phyloP scores from a whole-genome alignment of 2,113 vertebrate species.

The Periophthalmodon schlosseri region DNA sequence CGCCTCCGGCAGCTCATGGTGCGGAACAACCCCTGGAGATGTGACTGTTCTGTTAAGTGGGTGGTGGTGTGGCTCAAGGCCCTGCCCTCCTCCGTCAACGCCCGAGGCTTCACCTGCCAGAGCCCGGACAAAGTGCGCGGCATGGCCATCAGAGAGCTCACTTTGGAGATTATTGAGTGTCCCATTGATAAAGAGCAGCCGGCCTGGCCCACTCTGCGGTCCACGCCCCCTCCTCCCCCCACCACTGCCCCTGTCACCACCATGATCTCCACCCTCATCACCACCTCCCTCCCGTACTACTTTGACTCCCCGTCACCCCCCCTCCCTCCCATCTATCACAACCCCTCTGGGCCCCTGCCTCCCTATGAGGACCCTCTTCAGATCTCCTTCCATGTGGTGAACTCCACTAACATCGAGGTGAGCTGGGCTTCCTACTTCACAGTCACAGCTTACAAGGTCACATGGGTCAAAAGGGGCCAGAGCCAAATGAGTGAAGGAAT shows the following conservation, averaged over 20 bases:
- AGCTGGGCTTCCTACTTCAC: conserved; percentile 91
- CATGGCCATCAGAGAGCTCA: conserved; percentile 95
- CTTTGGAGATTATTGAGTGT: conserved; percentile 90
- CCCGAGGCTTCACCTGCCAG: conserved; percentile 92
- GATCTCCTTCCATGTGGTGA: conserved; percentile 89
- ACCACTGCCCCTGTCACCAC: conserved; percentile 55
- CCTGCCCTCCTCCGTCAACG: conserved; percentile 86
- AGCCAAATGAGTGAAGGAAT: conserved; percentile 89
- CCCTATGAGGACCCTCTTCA: conserved; percentile 86
- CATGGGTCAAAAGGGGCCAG: conserved; percentile 96
- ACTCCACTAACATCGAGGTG: conserved; percentile 89
- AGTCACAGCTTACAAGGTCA: conserved; percentile 92
- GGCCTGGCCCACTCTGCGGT: conserved; percentile 68
- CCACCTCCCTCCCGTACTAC: conserved; percentile 59
- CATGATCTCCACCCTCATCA: conserved; percentile 50
- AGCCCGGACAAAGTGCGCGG: conserved; percentile 92
- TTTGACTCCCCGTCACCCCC: conserved; percentile 67
- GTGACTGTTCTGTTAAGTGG: conserved; percentile 96
- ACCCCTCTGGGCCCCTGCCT: conserved; percentile 78
- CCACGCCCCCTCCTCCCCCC: conserved; percentile 75
- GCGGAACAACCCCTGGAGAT: conserved; percentile 93
- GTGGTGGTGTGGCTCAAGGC: conserved; percentile 96
- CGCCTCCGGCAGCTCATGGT: conserved; percentile 89
- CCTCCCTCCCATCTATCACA: conserved; percentile 72
- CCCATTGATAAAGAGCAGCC: conserved; percentile 76